Evolutionary conservation across 1,140 invertebrate genomes (phyloP), one percentile per base, ranked within the genome.

Genomic region (Campodea augens): DNA sequence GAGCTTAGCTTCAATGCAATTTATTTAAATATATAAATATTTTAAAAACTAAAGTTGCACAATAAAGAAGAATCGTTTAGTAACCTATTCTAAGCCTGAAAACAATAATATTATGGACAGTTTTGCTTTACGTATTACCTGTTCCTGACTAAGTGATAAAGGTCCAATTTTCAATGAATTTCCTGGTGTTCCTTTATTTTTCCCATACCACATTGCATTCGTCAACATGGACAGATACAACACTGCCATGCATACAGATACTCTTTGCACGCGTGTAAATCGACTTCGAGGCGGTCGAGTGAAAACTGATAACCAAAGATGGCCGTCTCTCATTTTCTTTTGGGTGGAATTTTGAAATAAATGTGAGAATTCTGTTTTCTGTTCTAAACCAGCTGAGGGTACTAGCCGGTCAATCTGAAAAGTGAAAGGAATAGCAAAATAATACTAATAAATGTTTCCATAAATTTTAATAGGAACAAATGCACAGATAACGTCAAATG

Each of bases 231-330:
- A n/a, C n/a, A n/a, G n/a, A n/a, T n/a, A n/a, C 3, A 73, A 56
- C 15, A 72, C 57, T 37, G 64, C 63, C 48, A 71, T 60, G 49
- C 69, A 71, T 38, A 65, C 67, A 5, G 67, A 67, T 15, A 70
- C 60, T 27, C 71, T 50, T 56, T 73, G 65, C 2, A 60, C 51
- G 39, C 67, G 49, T 1, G 67, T 70, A 49, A 72, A 72, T 23
- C 68, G 54, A 38, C 65, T 69, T 29, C 63, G 54, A 4, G 67
- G 62, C 10, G 70, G 69, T 24, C 70, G 52, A 23, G 65, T 58
- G 49, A 73, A 64, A 4, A 73, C 61, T 7, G 68, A 70, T 50
- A 71, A 69, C 71, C 71, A 73, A 5, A 73, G 53, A 54, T 73
- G 71, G 23, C 68, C 68, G 52, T 73, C 70, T 12, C 59, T 58